phyloP scores from a whole-genome alignment of 2,113 vertebrate genomes.

The Crypturellus undulatus region DNA sequence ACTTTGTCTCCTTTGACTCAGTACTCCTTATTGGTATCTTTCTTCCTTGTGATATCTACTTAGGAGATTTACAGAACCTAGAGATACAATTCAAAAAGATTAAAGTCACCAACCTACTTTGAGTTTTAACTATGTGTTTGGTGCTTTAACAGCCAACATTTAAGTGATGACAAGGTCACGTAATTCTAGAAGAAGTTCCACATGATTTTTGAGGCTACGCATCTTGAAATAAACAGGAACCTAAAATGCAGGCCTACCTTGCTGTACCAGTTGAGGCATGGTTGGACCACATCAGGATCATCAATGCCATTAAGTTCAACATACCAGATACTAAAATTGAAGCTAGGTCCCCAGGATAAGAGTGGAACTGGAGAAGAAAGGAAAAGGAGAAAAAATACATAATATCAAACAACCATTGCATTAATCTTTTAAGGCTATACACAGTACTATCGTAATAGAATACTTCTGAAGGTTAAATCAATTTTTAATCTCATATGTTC shows the following conservation, averaged over 20 bases:
- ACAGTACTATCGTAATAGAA: neutral
- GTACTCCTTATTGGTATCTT: neutral
- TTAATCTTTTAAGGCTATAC: neutral
- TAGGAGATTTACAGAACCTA: neutral
- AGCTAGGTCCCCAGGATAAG: conserved; percentile 99
- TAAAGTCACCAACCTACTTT: neutral
- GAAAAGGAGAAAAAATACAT: conserved; percentile 49
- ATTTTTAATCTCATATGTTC: neutral
- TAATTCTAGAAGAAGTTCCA: conserved; percentile 25
- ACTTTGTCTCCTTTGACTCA: neutral
- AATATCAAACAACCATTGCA: neutral
- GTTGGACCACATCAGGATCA: conserved; percentile 96
- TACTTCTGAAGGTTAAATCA: neutral
- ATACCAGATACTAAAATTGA: conserved; percentile 99
- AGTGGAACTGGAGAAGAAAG: conserved; percentile 89
- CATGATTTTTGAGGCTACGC: neutral
- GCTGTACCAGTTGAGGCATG: conserved; percentile 99
- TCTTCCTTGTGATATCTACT: neutral
- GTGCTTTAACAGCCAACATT: neutral
- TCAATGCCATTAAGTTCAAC: conserved; percentile 98
- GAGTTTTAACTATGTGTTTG: neutral
- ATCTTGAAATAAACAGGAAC: conserved; percentile 10
- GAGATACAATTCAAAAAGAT: neutral
- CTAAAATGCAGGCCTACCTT: conserved; percentile 87
- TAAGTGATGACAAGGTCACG: conserved; percentile 26